phyloP scores from a whole-genome alignment of 2,888 invertebrate genomes.

The Dermolepida albohirtum region DNA sequence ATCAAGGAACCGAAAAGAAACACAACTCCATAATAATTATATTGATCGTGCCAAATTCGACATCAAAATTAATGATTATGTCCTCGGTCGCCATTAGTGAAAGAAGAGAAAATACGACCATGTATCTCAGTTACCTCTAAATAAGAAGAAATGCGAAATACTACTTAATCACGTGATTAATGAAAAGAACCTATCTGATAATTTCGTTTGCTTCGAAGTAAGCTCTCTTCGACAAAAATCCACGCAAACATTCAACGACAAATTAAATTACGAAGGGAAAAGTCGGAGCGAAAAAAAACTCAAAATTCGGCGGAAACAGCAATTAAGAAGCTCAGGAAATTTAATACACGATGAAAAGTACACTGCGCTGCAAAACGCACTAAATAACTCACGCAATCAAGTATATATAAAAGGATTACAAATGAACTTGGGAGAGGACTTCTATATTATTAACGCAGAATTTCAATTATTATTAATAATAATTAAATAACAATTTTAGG shows the following conservation, averaged over 20 bases:
- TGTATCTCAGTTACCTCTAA: conserved; percentile 49
- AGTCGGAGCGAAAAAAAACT: conserved; percentile 17
- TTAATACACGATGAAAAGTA: conserved; percentile 19
- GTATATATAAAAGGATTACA: not conserved
- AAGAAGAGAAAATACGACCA: conserved; percentile 41
- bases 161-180: conserved; percentile 53
- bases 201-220: conserved; percentile 48
- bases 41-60: conserved; percentile 1
- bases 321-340: conserved; percentile 36
- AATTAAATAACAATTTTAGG: too few species aligned
- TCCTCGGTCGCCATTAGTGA: conserved; percentile 10
- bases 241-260: conserved; percentile 34
- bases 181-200: conserved; percentile 51
- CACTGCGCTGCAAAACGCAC: not conserved
- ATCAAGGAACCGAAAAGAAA: too few species aligned
- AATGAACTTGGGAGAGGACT: too few species aligned
- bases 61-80: conserved; percentile 41
- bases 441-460: too few species aligned
- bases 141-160: conserved; percentile 44
- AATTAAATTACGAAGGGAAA: conserved; percentile 38
- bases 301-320: conserved; percentile 29
- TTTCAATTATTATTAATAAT: too few species aligned
- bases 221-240: conserved; percentile 15
- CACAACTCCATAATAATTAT: not conserved
- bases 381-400: not conserved